Conservation (phyloP, 2,888 invertebrate species). For the Folsomia candida region DNA sequence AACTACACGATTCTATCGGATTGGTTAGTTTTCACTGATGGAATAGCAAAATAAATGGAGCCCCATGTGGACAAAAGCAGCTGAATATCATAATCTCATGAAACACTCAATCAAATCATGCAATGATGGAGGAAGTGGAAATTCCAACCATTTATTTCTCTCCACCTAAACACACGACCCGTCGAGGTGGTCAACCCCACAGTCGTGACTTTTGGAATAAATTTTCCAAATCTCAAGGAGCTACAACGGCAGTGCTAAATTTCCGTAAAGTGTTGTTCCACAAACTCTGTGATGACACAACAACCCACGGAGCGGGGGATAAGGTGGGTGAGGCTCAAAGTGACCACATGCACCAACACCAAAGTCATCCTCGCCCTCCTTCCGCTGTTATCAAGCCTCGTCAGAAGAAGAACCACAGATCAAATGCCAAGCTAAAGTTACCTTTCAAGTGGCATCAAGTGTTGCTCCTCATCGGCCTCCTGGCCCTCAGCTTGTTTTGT, state of each 20-base stretch:
- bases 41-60: too few species aligned
- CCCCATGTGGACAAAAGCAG: too few species aligned
- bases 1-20: too few species aligned
- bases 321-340: background rate
- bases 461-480: conserved; percentile 18
- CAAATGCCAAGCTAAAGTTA: background rate
- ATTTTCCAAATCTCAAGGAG: background rate
- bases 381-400: too few species aligned
- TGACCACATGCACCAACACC: background rate
- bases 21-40: too few species aligned
- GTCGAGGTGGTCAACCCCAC: background rate
- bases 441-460: conserved; percentile 1
- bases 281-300: too few species aligned
- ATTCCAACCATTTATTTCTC: background rate
- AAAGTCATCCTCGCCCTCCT: too few species aligned
- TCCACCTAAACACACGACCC: background rate
- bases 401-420: background rate
- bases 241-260: too few species aligned
- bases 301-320: too few species aligned
- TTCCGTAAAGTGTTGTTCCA: too few species aligned
- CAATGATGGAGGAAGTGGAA: background rate
- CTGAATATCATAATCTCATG: too few species aligned
- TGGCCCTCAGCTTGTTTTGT: conserved; percentile 23
- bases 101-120: background rate
- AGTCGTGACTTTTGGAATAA: background rate